Evolutionary conservation across 1,140 invertebrate genomes (phyloP), one percentile per base, ranked within the genome.

Genomic region (Lethocerus indicus): DNA sequence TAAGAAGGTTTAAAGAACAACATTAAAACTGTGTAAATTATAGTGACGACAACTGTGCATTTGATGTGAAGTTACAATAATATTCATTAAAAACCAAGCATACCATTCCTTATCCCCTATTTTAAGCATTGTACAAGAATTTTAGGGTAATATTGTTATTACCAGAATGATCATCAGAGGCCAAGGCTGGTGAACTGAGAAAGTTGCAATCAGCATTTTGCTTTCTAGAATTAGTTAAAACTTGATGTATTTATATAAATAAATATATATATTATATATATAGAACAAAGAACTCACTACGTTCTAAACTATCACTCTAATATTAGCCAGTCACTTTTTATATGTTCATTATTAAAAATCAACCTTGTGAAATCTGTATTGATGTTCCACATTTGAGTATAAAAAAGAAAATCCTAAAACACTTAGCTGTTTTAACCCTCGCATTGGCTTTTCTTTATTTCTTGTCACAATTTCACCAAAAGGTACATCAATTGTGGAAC

Each of bases 231-330:
- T 44, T 39, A 28, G 29, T 25, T 28, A 16, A 20, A 44, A 26
- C n/a, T 44, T 44, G 29, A 44, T 44, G 42, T 44, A 44, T 27
- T 44, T 44, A 44, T 44, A 44, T 25, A 26, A 26, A 44, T 28
- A 44, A 25, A 23, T 44, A 24, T 44, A 25, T 27, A 27, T 44
- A 44, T 44, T 44, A 28, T 44, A 16, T 20, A 39, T 20, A 39
- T 39, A 39, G 23, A 20, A 21, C 23, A 39, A 39, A 20, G 36
- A 20, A 39, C 18, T 39, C 18, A 21, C 36, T 39, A 20, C 36
- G 36, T 39, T 39, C 16, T 39, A 39, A 39, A 20, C 36, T 39
- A 20, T 39, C 16, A 20, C 18, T 21, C 36, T 39, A 39, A 39
- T 39, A 39, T 39, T 39, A n/a, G n/a, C n/a, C n/a, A n/a, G n/a